Percentiles rank a stretch among this genome's conserved stretches.
These are phyloP conservation scores for Chesias legatella DNA, from an alignment of 2,888 invertebrate species.

Conservation along the genomic window DNA sequence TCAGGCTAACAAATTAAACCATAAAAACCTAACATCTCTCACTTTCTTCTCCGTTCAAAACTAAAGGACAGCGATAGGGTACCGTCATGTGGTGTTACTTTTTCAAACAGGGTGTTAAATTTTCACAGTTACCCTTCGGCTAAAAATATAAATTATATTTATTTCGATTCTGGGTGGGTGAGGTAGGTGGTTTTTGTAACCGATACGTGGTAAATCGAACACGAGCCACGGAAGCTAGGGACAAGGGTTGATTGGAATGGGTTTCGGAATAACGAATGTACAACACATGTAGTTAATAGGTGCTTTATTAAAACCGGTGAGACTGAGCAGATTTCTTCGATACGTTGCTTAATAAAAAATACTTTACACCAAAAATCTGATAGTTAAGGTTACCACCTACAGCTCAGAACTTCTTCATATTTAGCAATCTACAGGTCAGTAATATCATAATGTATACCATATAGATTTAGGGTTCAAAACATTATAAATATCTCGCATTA, in stretches of 20 bases:
- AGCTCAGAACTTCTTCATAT: no score
- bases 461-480: no score
- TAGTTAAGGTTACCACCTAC: no score
- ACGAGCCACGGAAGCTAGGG: slow-evolving; percentile 67
- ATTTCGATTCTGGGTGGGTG: slow-evolving; percentile 75
- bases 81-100: slow-evolving; percentile 65
- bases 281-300: slow-evolving; percentile 56
- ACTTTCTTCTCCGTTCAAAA: slow-evolving; percentile 37
- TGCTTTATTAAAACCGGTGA: no score
- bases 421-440: no score
- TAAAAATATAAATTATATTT: slow-evolving; percentile 74
- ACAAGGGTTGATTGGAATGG: slow-evolving; percentile 62
- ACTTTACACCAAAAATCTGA: no score
- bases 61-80: slow-evolving; percentile 48
- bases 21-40: slow-evolving; percentile 45
- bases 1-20: slow-evolving; percentile 41
- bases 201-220: slow-evolving; percentile 57
- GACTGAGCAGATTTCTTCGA: neutral
- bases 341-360: no score
- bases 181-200: slow-evolving; percentile 48
- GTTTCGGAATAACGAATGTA: slow-evolving; percentile 44
- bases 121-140: slow-evolving; percentile 72
- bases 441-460: no score
- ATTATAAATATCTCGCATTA: no score
- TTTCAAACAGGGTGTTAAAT: slow-evolving; percentile 65